These are phyloP conservation scores for Antennarius maculatus DNA, from an alignment of 2,797 vertebrate genomes.

Conservation along the genomic window DNA sequence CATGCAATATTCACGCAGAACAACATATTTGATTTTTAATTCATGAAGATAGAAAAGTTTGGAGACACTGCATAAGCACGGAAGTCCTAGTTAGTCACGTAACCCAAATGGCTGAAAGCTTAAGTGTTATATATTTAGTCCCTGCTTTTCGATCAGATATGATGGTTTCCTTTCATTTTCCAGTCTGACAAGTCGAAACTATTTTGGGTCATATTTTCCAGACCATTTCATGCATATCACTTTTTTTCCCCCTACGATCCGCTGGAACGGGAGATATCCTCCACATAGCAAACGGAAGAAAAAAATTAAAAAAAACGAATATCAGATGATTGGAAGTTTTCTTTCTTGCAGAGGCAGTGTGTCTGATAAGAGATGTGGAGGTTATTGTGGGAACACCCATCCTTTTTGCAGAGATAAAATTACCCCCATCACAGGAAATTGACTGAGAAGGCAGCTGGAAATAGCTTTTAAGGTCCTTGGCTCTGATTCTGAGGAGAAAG, in stretches of 20 bases:
- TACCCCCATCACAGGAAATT: constrained; percentile 65
- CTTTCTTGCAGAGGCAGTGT: constrained; percentile 42
- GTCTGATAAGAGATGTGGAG: constrained; percentile 65
- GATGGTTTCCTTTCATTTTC: constrained; percentile 23
- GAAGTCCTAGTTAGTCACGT: neutral
- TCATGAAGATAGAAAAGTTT: constrained; percentile 30
- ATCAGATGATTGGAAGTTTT: constrained; percentile 57
- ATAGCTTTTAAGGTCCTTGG: constrained; percentile 68
- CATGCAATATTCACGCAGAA: constrained; percentile 38
- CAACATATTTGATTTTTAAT: constrained; percentile 39
- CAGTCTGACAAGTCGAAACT: constrained; percentile 30
- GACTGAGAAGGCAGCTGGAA: constrained; percentile 56
- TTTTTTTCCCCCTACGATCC: constrained; percentile 33
- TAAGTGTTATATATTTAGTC: neutral
- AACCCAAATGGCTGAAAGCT: constrained; percentile 21
- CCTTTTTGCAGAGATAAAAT: constrained; percentile 71
- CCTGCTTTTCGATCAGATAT: constrained; percentile 1
- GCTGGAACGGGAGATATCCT: constrained; percentile 53
- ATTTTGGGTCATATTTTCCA: constrained; percentile 43
- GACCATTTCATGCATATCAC: constrained; percentile 50
- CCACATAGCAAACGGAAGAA: constrained; percentile 6
- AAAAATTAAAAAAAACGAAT: neutral
- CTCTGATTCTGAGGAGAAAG: constrained; percentile 46
- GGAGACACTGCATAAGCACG: neutral
- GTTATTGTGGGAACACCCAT: constrained; percentile 74